phyloP scores from a whole-genome alignment of 35 echinoderm and acorn worm genomes.

The Patiria miniata region DNA sequence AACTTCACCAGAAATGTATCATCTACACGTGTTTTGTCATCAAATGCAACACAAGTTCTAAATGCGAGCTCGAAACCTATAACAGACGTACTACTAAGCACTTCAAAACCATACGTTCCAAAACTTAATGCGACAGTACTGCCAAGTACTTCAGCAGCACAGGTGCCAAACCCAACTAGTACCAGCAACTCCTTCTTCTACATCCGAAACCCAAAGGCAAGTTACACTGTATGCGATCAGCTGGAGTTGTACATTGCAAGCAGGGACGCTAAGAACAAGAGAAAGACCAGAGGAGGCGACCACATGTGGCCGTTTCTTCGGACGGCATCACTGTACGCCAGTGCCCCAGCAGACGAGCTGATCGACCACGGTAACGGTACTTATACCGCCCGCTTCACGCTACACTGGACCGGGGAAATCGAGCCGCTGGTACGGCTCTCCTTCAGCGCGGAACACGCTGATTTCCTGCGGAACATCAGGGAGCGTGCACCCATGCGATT shows the following conservation, averaged over 20 bases:
- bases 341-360: slow-evolving; percentile 8
- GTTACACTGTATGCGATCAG: not conserved
- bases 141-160: too few relatives aligned
- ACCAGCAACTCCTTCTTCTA: not conserved
- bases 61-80: too few relatives aligned
- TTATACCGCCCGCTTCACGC: slow-evolving; percentile 3
- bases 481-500: too few relatives aligned
- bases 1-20: too few relatives aligned
- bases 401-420: not conserved
- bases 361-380: slow-evolving; percentile 25
- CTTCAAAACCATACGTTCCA: too few relatives aligned
- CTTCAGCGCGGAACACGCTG: too few relatives aligned
- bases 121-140: too few relatives aligned
- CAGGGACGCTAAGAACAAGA: not conserved
- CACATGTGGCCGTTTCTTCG: slow-evolving; percentile 7
- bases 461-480: too few relatives aligned
- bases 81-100: too few relatives aligned
- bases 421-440: not conserved
- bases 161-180: too few relatives aligned
- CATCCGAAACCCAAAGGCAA: not conserved
- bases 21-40: too few relatives aligned
- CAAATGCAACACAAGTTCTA: too few relatives aligned
- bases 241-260: not conserved
- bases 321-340: not conserved
- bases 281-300: not conserved